These are phyloP conservation scores for Eleutherodactylus coqui DNA, from an alignment of 2,797 vertebrate genomes.

Conservation along the genomic window DNA sequence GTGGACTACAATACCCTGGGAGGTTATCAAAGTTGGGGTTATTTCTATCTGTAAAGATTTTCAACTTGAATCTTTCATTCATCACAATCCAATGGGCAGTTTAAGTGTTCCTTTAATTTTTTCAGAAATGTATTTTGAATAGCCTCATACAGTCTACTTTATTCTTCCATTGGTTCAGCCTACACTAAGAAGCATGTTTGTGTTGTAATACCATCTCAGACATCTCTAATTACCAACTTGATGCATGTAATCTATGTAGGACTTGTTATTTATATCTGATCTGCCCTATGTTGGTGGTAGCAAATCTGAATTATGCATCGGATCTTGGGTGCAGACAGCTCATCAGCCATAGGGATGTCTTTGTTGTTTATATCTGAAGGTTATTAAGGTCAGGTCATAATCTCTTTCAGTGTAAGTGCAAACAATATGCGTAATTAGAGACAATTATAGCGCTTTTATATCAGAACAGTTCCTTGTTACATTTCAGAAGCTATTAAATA, in stretches of 20 bases:
- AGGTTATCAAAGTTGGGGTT: no score
- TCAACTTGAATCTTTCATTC: no score
- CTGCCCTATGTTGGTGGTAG: constrained; percentile 15
- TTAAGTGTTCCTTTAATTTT: no score
- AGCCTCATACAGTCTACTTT: neutral
- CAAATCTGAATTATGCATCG: constrained; percentile 37
- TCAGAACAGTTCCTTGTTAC: neutral
- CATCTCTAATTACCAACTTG: constrained; percentile 20
- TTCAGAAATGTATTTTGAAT: no score
- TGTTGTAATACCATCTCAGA: neutral
- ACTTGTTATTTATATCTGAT: constrained; percentile 38
- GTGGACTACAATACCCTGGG: no score
- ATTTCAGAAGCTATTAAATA: neutral
- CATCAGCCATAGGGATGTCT: constrained; percentile 15
- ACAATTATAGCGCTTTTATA: constrained; percentile 1
- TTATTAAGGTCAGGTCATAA: constrained; percentile 33
- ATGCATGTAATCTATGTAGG: constrained; percentile 36
- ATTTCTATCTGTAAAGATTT: no score
- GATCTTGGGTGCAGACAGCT: constrained; percentile 16
- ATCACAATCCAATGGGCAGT: no score
- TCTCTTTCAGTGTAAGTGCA: neutral
- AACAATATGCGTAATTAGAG: constrained; percentile 28
- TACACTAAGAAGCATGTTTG: neutral
- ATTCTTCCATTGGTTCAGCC: neutral
- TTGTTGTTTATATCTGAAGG: constrained; percentile 11